A percentile compares a stretch with the other conserved stretches of the same genome.
Conservation (phyloP, 2,888 invertebrate species). For the Drosophila basisetae region DNA sequence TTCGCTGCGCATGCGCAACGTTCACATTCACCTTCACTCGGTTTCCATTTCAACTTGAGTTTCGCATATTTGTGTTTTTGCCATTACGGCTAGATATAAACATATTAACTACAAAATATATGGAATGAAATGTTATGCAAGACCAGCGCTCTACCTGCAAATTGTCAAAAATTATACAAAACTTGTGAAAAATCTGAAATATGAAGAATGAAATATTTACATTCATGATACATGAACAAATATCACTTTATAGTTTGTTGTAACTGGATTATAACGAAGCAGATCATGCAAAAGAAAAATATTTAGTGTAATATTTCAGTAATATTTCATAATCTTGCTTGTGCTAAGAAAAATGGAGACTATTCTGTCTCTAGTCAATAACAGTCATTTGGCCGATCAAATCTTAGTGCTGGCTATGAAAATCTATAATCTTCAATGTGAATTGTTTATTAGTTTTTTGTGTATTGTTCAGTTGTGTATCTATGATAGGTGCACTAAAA, state of each 20-base stretch:
- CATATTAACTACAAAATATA: slow-evolving; percentile 1
- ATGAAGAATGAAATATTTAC: background rate
- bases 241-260: background rate
- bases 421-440: background rate
- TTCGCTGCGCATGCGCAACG: slow-evolving; percentile 63
- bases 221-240: background rate
- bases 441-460: background rate
- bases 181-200: background rate
- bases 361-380: background rate
- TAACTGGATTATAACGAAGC: background rate
- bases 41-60: slow-evolving; percentile 13
- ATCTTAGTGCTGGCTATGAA: slow-evolving; percentile 25
- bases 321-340: background rate
- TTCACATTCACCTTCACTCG: slow-evolving; percentile 67
- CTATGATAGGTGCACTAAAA: slow-evolving; percentile 43
- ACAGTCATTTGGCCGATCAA: slow-evolving; percentile 12
- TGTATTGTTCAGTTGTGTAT: slow-evolving; percentile 2
- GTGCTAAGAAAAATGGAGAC: background rate
- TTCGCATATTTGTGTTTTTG: slow-evolving; percentile 45
- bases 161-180: background rate
- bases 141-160: slow-evolving; percentile 15
- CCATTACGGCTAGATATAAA: slow-evolving; percentile 8
- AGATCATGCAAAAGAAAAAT: background rate
- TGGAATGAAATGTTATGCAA: slow-evolving; percentile 52
- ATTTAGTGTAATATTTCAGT: background rate